Conservation (phyloP, 2,888 invertebrate species). For the Melinaea marsaeus region DNA sequence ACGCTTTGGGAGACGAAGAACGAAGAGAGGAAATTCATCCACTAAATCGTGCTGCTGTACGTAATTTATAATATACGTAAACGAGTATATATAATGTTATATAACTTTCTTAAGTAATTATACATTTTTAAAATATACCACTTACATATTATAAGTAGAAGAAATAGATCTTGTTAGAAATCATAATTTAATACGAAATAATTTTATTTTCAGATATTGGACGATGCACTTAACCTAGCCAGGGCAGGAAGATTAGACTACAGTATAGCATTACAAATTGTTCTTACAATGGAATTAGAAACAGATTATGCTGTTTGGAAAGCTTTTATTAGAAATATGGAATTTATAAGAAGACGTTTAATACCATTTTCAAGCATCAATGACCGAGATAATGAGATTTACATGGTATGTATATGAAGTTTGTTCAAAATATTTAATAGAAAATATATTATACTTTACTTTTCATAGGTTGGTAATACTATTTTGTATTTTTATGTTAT, state of each 20-base stretch:
- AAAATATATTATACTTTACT: too few relatives aligned
- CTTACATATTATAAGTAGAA: neutral
- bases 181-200: neutral
- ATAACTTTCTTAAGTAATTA: too few relatives aligned
- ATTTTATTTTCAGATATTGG: slow-evolving; percentile 79
- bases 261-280: slow-evolving; percentile 81
- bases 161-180: neutral
- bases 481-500: too few relatives aligned
- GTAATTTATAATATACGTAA: slow-evolving; percentile 23
- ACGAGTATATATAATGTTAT: too few relatives aligned
- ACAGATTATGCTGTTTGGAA: slow-evolving; percentile 87
- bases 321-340: slow-evolving; percentile 67
- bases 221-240: slow-evolving; percentile 85
- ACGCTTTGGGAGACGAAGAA: slow-evolving; percentile 75
- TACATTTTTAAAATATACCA: too few relatives aligned
- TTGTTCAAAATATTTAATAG: neutral
- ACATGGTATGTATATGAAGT: slow-evolving; percentile 47
- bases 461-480: too few relatives aligned
- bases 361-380: slow-evolving; percentile 42
- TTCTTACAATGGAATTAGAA: slow-evolving; percentile 83
- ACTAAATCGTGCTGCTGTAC: slow-evolving; percentile 81
- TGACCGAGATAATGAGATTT: slow-evolving; percentile 58
- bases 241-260: slow-evolving; percentile 81
- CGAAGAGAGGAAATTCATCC: slow-evolving; percentile 78
- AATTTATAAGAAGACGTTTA: slow-evolving; percentile 59